Conservation (phyloP, 2,888 invertebrate species). For the Lamellibrachia satsuma region DNA sequence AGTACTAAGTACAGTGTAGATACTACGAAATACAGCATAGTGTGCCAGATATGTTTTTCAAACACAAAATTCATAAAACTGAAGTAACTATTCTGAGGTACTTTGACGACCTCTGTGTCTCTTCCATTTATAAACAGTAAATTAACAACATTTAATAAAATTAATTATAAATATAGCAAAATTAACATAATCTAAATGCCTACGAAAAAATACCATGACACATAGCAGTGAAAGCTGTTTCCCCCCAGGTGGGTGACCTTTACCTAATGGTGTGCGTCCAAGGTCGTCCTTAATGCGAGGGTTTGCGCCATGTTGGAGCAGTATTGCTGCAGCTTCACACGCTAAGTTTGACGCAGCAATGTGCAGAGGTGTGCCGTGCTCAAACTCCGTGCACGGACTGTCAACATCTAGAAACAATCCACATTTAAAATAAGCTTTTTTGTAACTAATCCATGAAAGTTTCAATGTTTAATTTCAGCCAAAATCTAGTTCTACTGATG, state of each 20-base stretch:
- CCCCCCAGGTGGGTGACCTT: background rate
- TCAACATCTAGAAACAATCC: slow-evolving; percentile 63
- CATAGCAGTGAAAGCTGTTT: too few relatives aligned
- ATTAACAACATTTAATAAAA: too few relatives aligned
- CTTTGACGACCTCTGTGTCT: too few relatives aligned
- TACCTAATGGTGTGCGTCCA: slow-evolving; percentile 58
- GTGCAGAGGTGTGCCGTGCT: slow-evolving; percentile 68
- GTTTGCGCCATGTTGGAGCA: slow-evolving; percentile 65
- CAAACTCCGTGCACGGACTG: slow-evolving; percentile 67
- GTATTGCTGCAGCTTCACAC: slow-evolving; percentile 64
- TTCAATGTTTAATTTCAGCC: background rate
- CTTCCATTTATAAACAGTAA: too few relatives aligned
- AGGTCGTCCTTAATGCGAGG: slow-evolving; percentile 56
- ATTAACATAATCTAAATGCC: too few relatives aligned
- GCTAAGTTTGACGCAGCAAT: slow-evolving; percentile 68
- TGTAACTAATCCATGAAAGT: background rate
- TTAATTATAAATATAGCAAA: too few relatives aligned
- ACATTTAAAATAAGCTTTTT: background rate
- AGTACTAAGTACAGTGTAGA: too few relatives aligned
- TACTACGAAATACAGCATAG: too few relatives aligned
- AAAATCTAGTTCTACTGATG: background rate
- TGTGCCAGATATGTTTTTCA: too few relatives aligned
- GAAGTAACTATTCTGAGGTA: too few relatives aligned
- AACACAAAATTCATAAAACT: too few relatives aligned
- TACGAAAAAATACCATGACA: too few relatives aligned